phyloP scores from a whole-genome alignment of 2,888 invertebrate genomes.

The Pseudococcus viburni region DNA sequence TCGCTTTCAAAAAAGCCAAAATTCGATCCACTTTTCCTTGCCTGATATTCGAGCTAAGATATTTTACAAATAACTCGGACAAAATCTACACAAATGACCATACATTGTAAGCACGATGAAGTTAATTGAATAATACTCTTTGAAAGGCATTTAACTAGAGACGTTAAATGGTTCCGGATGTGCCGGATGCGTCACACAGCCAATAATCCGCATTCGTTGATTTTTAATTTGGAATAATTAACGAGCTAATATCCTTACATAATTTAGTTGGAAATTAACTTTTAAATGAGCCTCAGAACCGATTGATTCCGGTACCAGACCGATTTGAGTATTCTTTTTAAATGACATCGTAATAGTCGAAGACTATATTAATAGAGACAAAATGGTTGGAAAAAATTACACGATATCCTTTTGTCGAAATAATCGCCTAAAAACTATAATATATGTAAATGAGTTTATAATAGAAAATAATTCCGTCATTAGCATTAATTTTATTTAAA shows the following conservation, averaged over 20 bases:
- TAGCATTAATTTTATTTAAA: conserved; percentile 17
- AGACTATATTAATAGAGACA: background rate
- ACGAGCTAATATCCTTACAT: conserved; percentile 41
- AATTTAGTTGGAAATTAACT: conserved; percentile 43
- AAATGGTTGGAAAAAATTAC: conserved; percentile 9
- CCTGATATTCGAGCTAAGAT: too few species aligned
- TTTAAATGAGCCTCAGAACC: conserved; percentile 2
- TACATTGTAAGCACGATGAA: background rate
- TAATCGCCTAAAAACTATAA: background rate
- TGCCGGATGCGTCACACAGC: background rate
- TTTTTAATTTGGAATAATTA: conserved; percentile 53
- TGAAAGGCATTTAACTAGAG: background rate
- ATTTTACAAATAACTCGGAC: background rate
- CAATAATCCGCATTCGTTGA: conserved; percentile 21
- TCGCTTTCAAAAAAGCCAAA: too few species aligned
- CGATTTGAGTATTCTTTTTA: background rate
- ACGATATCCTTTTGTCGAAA: conserved; percentile 4
- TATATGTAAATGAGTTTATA: conserved; percentile 22
- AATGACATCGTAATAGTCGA: background rate
- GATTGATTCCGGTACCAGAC: conserved; percentile 21
- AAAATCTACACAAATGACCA: background rate
- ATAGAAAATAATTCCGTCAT: conserved; percentile 2
- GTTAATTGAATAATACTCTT: background rate
- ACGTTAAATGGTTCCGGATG: conserved; percentile 51
- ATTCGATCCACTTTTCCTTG: too few species aligned